Conservation (phyloP, 2,113 vertebrate genomes). For the Phalacrocorax brasilianus region DNA sequence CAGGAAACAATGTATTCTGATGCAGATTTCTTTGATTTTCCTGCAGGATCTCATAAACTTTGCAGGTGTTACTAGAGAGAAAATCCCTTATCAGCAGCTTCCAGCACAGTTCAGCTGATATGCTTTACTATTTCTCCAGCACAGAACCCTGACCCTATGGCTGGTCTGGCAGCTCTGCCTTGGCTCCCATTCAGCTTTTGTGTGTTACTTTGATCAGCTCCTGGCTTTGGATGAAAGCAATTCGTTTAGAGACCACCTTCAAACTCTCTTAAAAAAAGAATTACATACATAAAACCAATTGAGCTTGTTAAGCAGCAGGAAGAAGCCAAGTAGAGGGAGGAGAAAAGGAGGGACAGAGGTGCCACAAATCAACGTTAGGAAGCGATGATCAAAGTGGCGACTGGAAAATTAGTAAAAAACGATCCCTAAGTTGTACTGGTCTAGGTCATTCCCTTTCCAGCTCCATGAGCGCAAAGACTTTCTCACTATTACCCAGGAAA, state of each 20-base stretch:
- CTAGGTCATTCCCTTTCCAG: not conserved
- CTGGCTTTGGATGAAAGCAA: slow-evolving; percentile 54
- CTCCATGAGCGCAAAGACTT: not conserved
- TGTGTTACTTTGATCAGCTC: slow-evolving; percentile 42
- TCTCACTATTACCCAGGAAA: not conserved
- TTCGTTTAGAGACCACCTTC: slow-evolving; percentile 35
- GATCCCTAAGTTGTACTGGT: not conserved
- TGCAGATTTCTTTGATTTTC: slow-evolving; percentile 54
- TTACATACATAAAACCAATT: slow-evolving; percentile 38
- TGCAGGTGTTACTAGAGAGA: slow-evolving; percentile 38
- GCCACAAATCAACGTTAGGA: slow-evolving; percentile 29
- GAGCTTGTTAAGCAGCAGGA: slow-evolving; percentile 53
- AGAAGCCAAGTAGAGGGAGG: slow-evolving; percentile 23
- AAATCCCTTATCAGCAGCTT: not conserved
- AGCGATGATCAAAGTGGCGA: not conserved
- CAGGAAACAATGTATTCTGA: slow-evolving; percentile 58
- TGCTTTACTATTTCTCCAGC: not conserved
- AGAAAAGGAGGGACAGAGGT: not conserved
- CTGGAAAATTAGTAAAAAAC: slow-evolving; percentile 10
- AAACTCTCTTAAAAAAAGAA: slow-evolving; percentile 32
- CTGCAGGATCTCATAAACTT: slow-evolving; percentile 57
- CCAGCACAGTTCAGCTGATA: not conserved
- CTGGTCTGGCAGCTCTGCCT: slow-evolving; percentile 10
- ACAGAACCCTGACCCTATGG: not conserved
- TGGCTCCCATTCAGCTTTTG: slow-evolving; percentile 16